phyloP scores from a whole-genome alignment of 2,888 invertebrate species.

The Caenorhabditis afra region DNA sequence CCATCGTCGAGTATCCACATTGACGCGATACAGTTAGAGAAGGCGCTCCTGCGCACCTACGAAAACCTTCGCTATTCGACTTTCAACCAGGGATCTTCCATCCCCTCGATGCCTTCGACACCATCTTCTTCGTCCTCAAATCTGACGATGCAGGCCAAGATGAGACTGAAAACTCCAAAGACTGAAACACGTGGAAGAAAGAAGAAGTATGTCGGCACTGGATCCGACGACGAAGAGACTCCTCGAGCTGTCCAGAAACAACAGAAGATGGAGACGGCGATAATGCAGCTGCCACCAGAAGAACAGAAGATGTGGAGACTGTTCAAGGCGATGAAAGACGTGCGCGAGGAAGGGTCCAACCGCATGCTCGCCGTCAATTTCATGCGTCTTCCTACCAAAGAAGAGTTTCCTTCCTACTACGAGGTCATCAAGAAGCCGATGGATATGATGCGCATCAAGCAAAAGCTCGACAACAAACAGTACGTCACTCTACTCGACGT shows the following conservation, averaged over 20 bases:
- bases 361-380: conserved; percentile 95
- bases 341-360: conserved; percentile 90
- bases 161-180: conserved; percentile 32
- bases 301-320: conserved; percentile 87
- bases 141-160: conserved; percentile 4
- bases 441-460: conserved; percentile 93
- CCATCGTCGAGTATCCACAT: conserved; percentile 90
- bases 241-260: conserved; percentile 9
- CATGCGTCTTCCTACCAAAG: conserved; percentile 93
- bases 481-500: conserved; percentile 67
- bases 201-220: conserved; percentile 8
- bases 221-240: conserved; percentile 13
- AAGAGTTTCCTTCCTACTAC: conserved; percentile 93
- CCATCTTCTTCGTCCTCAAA: conserved; percentile 26
- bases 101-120: conserved; percentile 22
- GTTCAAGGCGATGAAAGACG: conserved; percentile 88
- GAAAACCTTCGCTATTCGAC: conserved; percentile 30
- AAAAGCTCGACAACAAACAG: conserved; percentile 56
- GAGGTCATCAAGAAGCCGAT: conserved; percentile 96
- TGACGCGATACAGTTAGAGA: conserved; percentile 60
- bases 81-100: not conserved
- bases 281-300: conserved; percentile 56
- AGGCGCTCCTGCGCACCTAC: conserved; percentile 40
- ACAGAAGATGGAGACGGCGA: conserved; percentile 28
- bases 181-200: conserved; percentile 12